Evolutionary conservation across 2,113 vertebrate species (phyloP), one percentile per base, ranked within the genome.

Genomic region (Chlorodrepanis virens): DNA sequence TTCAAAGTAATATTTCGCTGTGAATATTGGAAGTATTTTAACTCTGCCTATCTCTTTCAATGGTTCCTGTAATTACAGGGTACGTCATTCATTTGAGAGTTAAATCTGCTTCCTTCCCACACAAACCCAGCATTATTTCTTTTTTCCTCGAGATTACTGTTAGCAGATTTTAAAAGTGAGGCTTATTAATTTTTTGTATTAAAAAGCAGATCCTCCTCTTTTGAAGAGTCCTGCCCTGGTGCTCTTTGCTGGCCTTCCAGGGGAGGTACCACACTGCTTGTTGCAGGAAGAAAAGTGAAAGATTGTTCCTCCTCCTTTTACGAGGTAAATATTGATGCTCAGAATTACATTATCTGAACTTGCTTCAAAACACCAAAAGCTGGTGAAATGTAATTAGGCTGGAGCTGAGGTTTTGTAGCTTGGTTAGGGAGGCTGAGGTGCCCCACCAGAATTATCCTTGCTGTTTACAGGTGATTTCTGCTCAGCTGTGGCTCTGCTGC

Each of bases 101-200:
- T 90, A 96, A 97, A 95, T 95, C 87, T 76, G 78, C 82, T 94
- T 65, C 81, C 94, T 94, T 94, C 93, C 96, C 96, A 96, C 95
- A 97, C 87, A 96, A 93, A 87, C 74, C 70, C 95, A 77, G 67
- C 84, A 85, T 93, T 95, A 81, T 89, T 93, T 63, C 83, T 65
- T 88, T 88, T 89, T 81, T n/a, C 79, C 72, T 72, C 13, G 5
- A 91, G 65, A 75, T 91, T 79, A 83, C 53, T 45, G 74, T 47
- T 93, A 85, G 59, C 74, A 67, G 80, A 44, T 86, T 87, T 91
- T 64, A 50, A 77, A 91, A 93, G 40, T 28, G 20, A 89, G 37
- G 25, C 14, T 76, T 90, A 16, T 27, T 82, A 39, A 40, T 69
- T 57, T 67, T 80, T 71, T 35, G 19, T 64, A 20, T 49, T 33